A percentile compares a stretch with the other conserved stretches of the same genome.
phyloP scores from a whole-genome alignment of 2,797 vertebrate genomes.

The Parauchenoglanis ngamensis region DNA sequence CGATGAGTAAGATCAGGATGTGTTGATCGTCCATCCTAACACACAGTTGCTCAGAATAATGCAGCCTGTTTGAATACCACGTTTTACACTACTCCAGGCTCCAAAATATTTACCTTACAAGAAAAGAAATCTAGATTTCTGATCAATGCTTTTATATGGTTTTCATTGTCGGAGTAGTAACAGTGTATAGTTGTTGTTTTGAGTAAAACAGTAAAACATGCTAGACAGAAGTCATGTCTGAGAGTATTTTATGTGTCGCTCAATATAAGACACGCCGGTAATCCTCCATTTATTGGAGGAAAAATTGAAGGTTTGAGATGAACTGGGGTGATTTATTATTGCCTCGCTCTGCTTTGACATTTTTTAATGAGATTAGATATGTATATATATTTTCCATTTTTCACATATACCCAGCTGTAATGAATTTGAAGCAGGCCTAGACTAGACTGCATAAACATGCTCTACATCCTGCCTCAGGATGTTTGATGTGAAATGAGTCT shows the following conservation, averaged over 20 bases:
- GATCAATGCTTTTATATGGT: background rate
- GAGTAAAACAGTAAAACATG: background rate
- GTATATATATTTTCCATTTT: background rate
- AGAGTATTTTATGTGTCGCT: background rate
- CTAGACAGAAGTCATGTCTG: conserved; percentile 1
- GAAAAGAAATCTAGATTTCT: background rate
- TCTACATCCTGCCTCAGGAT: background rate
- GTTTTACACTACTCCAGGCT: conserved; percentile 14
- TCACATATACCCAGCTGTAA: background rate
- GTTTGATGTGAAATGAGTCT: background rate
- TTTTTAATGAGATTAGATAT: background rate
- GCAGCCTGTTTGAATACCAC: conserved; percentile 10
- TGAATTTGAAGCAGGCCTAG: background rate
- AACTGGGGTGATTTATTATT: conserved; percentile 23
- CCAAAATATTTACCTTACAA: background rate
- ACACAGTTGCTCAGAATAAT: conserved; percentile 12
- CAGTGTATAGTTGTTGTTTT: background rate
- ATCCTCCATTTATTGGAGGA: conserved; percentile 6
- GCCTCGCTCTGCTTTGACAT: background rate
- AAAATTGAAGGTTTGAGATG: background rate
- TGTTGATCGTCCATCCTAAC: background rate
- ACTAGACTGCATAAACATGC: background rate
- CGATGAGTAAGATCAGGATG: conserved; percentile 8
- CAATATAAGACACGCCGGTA: background rate
- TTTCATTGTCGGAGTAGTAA: background rate